Evolutionary conservation across 2,113 vertebrate species (phyloP).

Genomic region (Pangasianodon hypophthalmus): DNA sequence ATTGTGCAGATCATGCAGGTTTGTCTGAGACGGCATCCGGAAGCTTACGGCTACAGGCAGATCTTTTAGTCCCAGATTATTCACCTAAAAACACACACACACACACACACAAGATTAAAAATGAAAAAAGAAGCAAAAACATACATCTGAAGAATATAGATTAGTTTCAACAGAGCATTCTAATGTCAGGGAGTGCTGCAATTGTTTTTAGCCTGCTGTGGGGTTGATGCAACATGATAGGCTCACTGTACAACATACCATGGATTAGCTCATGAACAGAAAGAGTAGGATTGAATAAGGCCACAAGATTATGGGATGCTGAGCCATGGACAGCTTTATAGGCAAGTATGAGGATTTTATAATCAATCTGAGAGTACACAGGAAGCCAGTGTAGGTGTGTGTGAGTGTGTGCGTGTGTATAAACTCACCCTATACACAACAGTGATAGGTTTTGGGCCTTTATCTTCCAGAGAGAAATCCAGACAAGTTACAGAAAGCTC

Average conservation of each 20-base stretch:
- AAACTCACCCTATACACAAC: constrained; percentile 34
- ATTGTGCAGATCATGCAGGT: constrained; percentile 56
- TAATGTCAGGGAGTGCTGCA: background rate
- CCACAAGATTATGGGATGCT: background rate
- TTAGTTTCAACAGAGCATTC: background rate
- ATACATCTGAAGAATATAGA: background rate
- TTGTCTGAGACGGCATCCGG: constrained; percentile 59
- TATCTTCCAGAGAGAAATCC: constrained; percentile 65
- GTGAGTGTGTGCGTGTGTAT: background rate
- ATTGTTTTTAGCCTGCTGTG: background rate
- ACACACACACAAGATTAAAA: background rate
- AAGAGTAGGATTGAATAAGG: background rate
- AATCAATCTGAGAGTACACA: background rate
- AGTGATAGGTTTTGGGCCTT: constrained; percentile 33
- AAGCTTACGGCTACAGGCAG: constrained; percentile 64
- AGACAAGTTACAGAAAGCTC: constrained; percentile 58
- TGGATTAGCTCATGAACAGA: background rate
- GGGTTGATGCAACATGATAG: too few relatives aligned
- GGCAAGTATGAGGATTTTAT: too few relatives aligned
- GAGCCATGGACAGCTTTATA: background rate
- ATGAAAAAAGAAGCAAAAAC: background rate
- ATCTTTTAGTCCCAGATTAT: constrained; percentile 62
- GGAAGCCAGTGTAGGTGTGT: background rate
- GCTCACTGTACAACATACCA: too few relatives aligned
- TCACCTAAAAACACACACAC: constrained; percentile 57